These are phyloP conservation scores for Pomacea maculata DNA, from an alignment of 1,140 invertebrate species.

Conservation along the genomic window DNA sequence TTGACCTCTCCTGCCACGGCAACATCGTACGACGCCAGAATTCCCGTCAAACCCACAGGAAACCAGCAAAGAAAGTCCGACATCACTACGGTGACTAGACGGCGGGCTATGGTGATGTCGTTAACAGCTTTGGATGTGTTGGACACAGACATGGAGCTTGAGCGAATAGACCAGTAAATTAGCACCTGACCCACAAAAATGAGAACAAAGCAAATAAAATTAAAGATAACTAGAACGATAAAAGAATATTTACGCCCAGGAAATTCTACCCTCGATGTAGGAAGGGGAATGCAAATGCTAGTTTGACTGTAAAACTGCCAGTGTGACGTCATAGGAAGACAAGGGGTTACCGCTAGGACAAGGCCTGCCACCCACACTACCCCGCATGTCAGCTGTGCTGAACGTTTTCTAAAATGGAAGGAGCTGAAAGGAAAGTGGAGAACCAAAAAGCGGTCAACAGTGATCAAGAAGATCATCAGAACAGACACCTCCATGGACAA, in stretches of 20 bases:
- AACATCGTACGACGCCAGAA: slow-evolving; percentile 31
- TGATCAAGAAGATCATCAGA: slow-evolving; percentile 41
- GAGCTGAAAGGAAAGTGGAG: slow-evolving; percentile 51
- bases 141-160: background rate
- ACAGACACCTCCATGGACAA: slow-evolving; percentile 48
- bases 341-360: slow-evolving; percentile 17
- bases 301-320: slow-evolving; percentile 39
- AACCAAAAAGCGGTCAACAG: slow-evolving; percentile 41
- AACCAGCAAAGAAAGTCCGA: slow-evolving; percentile 30
- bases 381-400: background rate
- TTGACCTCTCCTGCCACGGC: slow-evolving; percentile 36
- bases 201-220: slow-evolving; percentile 33
- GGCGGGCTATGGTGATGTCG: slow-evolving; percentile 30
- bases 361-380: slow-evolving; percentile 23
- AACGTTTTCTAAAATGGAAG: slow-evolving; percentile 20
- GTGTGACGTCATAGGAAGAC: slow-evolving; percentile 14
- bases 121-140: slow-evolving; percentile 2
- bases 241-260: slow-evolving; percentile 34
- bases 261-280: slow-evolving; percentile 21
- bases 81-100: slow-evolving; percentile 25
- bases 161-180: no score
- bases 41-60: slow-evolving; percentile 16
- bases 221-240: slow-evolving; percentile 34
- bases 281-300: slow-evolving; percentile 36
- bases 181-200: slow-evolving; percentile 8